Conservation (phyloP, 1,140 invertebrate genomes). For the Aphaenogaster rudis region DNA sequence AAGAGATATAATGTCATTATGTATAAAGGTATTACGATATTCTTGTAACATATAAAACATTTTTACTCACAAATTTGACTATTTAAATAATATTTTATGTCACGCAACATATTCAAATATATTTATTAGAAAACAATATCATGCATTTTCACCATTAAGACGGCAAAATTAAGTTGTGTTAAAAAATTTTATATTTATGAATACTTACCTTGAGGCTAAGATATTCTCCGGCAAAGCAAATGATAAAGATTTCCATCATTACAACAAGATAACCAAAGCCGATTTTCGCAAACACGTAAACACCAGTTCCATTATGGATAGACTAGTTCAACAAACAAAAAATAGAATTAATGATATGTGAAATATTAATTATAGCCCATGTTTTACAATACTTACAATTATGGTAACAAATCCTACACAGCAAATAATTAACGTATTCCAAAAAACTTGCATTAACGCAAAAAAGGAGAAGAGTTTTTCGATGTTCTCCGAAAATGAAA, state of each 20-base stretch:
- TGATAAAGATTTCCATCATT: slow-evolving; percentile 44
- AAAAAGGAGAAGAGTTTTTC: slow-evolving; percentile 36
- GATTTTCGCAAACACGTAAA: background rate
- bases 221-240: slow-evolving; percentile 62
- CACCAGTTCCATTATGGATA: background rate
- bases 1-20: too few species aligned
- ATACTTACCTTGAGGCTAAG: slow-evolving; percentile 21
- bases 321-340: slow-evolving; percentile 1
- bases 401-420: slow-evolving; percentile 42
- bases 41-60: too few species aligned
- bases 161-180: background rate
- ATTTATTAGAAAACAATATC: background rate
- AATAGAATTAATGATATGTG: background rate
- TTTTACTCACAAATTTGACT: too few species aligned
- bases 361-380: background rate
- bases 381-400: slow-evolving; percentile 19
- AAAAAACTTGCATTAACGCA: slow-evolving; percentile 48
- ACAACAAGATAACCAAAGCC: background rate
- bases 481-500: slow-evolving; percentile 29
- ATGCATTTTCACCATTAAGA: background rate
- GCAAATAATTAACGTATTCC: slow-evolving; percentile 52
- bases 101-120: background rate
- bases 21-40: too few species aligned
- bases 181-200: background rate
- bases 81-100: background rate